Conservation (phyloP, 2,888 invertebrate genomes). For the Agrotis exclamationis region DNA sequence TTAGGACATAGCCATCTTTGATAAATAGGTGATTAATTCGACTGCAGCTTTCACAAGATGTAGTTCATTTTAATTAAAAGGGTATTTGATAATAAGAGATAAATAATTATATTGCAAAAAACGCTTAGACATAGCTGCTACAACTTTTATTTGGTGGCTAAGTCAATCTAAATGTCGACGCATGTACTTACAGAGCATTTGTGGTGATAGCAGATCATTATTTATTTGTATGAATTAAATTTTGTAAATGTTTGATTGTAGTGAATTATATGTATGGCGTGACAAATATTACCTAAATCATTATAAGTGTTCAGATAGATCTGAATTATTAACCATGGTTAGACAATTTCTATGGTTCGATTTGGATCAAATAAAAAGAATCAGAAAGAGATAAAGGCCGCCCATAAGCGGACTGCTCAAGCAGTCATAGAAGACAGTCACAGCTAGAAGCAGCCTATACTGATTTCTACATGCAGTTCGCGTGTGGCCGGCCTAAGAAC, state of each 20-base stretch:
- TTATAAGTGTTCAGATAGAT: neutral
- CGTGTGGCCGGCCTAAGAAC: too few species aligned
- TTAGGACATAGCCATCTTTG: neutral
- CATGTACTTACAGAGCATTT: conserved; percentile 4
- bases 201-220: neutral
- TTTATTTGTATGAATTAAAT: neutral
- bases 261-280: neutral
- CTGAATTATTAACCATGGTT: neutral
- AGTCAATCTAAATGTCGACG: neutral
- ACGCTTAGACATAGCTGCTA: conserved; percentile 2
- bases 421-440: too few species aligned
- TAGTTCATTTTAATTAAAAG: neutral
- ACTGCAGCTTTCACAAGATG: too few species aligned
- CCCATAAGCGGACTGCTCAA: too few species aligned
- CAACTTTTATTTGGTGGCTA: neutral
- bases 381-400: too few species aligned
- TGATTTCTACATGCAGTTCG: too few species aligned
- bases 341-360: neutral
- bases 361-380: neutral
- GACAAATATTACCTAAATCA: neutral
- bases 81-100: neutral
- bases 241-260: neutral
- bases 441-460: too few species aligned
- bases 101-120: neutral
- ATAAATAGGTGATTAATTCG: neutral